phyloP scores from a whole-genome alignment of 2,797 vertebrate species.

The Pelobates cultripes region DNA sequence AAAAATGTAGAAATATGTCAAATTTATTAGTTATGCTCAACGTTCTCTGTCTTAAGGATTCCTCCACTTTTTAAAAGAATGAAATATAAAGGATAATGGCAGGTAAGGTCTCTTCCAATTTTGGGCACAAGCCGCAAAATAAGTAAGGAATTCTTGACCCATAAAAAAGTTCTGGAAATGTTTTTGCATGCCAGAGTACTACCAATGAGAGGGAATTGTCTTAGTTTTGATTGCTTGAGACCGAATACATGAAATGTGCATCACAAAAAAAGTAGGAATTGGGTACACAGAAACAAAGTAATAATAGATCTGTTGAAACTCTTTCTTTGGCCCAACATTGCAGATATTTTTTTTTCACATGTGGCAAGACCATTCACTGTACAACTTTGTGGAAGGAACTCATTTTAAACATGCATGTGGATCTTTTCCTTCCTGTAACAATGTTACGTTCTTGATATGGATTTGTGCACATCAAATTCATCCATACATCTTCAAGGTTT shows the following conservation, averaged over 20 bases:
- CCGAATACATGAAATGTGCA: neutral
- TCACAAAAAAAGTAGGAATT: neutral
- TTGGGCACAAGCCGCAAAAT: neutral
- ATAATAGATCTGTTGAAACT: neutral
- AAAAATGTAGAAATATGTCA: neutral
- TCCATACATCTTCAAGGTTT: neutral
- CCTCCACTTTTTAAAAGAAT: too few species aligned
- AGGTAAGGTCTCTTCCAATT: too few species aligned
- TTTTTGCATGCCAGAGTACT: neutral
- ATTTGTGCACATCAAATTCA: neutral
- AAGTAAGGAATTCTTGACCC: neutral
- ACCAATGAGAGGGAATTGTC: neutral
- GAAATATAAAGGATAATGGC: too few species aligned
- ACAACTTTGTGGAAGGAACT: neutral
- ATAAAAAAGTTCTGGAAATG: neutral
- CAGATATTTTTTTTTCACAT: neutral
- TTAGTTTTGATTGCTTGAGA: neutral
- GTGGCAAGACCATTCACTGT: neutral
- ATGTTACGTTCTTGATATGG: neutral
- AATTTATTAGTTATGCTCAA: too few species aligned
- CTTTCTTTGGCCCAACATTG: neutral
- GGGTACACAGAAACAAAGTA: neutral
- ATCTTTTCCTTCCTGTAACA: neutral
- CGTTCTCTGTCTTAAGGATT: too few species aligned
- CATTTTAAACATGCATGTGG: neutral